phyloP scores from a whole-genome alignment of 2,797 vertebrate genomes.

The Microhierax caerulescens region DNA sequence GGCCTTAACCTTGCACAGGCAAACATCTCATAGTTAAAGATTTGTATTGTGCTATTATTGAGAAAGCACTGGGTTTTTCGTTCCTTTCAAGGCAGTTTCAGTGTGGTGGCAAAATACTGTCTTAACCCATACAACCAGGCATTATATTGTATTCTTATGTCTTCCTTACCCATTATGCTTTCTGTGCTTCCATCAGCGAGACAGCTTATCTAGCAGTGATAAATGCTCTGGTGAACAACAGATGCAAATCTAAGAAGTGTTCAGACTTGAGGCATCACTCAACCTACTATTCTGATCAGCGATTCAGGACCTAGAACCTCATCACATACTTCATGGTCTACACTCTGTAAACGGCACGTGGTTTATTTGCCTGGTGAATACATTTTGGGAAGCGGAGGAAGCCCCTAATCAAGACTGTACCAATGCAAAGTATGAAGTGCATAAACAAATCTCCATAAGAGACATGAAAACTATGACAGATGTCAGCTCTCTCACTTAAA shows the following conservation, averaged over 20 bases:
- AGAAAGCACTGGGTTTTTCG: not conserved
- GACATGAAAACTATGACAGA: not conserved
- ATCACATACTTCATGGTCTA: not conserved
- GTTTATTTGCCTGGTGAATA: not conserved
- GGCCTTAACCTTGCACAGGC: not conserved
- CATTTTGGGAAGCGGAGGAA: not conserved
- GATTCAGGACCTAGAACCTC: not conserved
- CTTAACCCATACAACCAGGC: not conserved
- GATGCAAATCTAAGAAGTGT: not conserved
- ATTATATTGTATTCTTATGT: not conserved
- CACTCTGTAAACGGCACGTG: not conserved
- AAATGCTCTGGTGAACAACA: not conserved
- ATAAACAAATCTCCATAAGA: not conserved
- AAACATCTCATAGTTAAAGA: not conserved
- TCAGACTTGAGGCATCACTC: not conserved
- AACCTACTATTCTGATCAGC: not conserved
- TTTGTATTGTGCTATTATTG: not conserved
- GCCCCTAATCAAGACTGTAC: not conserved
- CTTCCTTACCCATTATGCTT: not conserved
- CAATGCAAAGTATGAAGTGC: not conserved
- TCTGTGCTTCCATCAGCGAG: not conserved
- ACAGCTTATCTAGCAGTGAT: not conserved
- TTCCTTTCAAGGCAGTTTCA: not conserved
- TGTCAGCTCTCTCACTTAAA: not conserved
- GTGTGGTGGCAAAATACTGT: not conserved